Conservation (phyloP, 2,113 vertebrate genomes). For the Brachyhypopomus gauderio region DNA sequence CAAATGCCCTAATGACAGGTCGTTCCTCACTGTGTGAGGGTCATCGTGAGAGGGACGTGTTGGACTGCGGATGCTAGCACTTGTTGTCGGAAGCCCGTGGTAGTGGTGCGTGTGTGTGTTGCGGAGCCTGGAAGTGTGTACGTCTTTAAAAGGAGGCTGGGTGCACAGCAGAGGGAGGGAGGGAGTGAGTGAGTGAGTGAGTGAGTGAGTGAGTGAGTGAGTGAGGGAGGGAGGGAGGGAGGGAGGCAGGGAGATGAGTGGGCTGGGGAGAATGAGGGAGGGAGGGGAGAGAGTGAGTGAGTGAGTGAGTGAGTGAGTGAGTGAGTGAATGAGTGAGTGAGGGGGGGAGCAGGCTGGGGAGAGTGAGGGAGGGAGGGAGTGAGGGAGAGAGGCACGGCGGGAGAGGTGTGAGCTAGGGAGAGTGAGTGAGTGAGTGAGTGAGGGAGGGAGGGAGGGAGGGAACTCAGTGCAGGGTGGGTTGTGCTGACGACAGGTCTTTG, state of each 20-base stretch:
- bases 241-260: not conserved
- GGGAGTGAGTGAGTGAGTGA: conserved; percentile 17
- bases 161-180: conserved; percentile 9
- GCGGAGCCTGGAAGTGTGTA: not conserved
- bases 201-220: not conserved
- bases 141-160: conserved; percentile 34
- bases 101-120: conserved; percentile 20
- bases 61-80: not conserved
- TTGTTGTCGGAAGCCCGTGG: conserved; percentile 9
- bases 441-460: conserved; percentile 41
- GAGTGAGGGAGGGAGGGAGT: too few species aligned
- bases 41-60: conserved; percentile 29
- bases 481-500: conserved; percentile 80
- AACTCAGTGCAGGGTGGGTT: conserved; percentile 64
- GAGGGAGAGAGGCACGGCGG: too few species aligned
- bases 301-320: not conserved
- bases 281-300: too few species aligned
- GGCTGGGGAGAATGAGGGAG: too few species aligned
- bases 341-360: not conserved
- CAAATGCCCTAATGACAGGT: conserved; percentile 10
- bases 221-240: conserved; percentile 39
- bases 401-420: not conserved
- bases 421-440: conserved; percentile 26
- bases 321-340: conserved; percentile 42
- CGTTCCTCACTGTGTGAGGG: conserved; percentile 21